Conservation (phyloP, 2,797 vertebrate genomes). For the Bufotes viridis region DNA sequence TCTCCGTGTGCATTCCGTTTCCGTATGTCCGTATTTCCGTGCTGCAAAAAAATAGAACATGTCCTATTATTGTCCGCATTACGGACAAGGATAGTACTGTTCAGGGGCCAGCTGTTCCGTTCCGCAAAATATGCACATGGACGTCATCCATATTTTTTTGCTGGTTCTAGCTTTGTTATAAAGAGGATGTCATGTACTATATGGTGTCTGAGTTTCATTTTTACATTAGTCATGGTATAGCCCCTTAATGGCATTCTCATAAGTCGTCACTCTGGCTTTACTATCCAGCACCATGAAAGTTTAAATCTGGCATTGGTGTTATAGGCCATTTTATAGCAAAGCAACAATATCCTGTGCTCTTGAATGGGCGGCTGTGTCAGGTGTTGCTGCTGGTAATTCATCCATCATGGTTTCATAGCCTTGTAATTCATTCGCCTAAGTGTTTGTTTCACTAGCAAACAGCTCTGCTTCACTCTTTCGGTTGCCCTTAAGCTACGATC, state of each 20-base stretch:
- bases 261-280: not conserved
- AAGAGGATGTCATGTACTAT: too few relatives aligned
- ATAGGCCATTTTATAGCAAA: constrained; percentile 1
- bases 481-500: constrained; percentile 43
- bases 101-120: too few relatives aligned
- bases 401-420: constrained; percentile 49
- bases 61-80: too few relatives aligned
- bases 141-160: too few relatives aligned
- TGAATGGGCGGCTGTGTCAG: constrained; percentile 2
- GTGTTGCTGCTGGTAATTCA: constrained; percentile 38
- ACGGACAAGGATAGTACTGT: too few relatives aligned
- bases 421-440: constrained; percentile 36
- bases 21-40: too few relatives aligned
- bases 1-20: too few relatives aligned
- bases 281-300: not conserved
- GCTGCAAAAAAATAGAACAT: too few relatives aligned
- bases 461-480: not conserved
- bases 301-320: constrained; percentile 9
- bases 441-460: constrained; percentile 45
- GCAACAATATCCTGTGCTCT: constrained; percentile 20
- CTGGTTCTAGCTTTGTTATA: too few relatives aligned
- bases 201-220: too few relatives aligned
- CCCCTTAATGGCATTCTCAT: not conserved
- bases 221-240: too few relatives aligned
- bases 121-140: too few relatives aligned